Percentiles rank a stretch among this genome's conserved stretches.
Evolutionary conservation across 2,113 vertebrate species (phyloP).

Genomic region (Oryctolagus cuniculus): mOryCun1.1 NC_091443.1:63750501-63751000

Average conservation of each 20-base stretch:
- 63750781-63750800: neutral
- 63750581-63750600: conserved; percentile 22
- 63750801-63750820: conserved; percentile 16
- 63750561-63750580: neutral
- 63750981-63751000: no score
- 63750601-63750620: neutral
- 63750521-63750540: neutral
- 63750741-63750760: neutral
- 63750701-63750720: conserved; percentile 25
- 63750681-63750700: neutral
- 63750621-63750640: conserved; percentile 7
- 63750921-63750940: no score
- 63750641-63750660: conserved; percentile 28
- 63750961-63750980: no score
- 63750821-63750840: neutral
- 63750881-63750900: neutral
- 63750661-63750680: conserved; percentile 3
- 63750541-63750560: neutral
- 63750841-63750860: neutral
- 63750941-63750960: no score
- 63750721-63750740: neutral
- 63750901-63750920: neutral
- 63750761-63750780: neutral
- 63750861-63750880: neutral
- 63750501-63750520: neutral